phyloP scores from a whole-genome alignment of 2,888 invertebrate species.

The Pyrrhosoma nymphula region DNA sequence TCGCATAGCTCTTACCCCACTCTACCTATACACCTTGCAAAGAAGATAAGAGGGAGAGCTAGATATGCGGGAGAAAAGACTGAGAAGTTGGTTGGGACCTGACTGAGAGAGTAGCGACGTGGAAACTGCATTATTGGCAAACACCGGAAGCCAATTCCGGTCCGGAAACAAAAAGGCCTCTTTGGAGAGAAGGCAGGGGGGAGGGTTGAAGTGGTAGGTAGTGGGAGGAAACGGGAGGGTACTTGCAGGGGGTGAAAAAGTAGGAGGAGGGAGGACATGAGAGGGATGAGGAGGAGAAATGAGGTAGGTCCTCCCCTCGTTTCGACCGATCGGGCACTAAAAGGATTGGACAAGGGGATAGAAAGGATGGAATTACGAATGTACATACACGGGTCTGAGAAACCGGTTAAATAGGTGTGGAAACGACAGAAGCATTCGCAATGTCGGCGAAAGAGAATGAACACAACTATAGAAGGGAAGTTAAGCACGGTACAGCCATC shows the following conservation, averaged over 20 bases:
- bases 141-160: slow-evolving; percentile 62
- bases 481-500: neutral
- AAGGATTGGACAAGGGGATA: neutral
- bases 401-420: neutral
- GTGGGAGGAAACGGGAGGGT: no score
- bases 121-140: slow-evolving; percentile 59
- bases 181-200: neutral
- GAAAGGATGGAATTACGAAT: neutral
- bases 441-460: neutral
- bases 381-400: neutral
- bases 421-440: neutral
- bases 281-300: neutral
- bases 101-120: neutral
- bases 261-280: neutral
- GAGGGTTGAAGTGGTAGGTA: neutral
- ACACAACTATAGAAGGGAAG: neutral
- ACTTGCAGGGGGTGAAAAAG: neutral
- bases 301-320: neutral
- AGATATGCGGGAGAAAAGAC: neutral
- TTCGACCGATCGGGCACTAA: neutral
- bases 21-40: neutral
- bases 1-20: neutral
- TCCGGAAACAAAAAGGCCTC: slow-evolving; percentile 33
- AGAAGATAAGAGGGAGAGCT: neutral
- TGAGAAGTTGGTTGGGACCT: neutral